These are phyloP conservation scores for Acleris emargana DNA, from an alignment of 2,888 invertebrate genomes.

Conservation along the genomic window DNA sequence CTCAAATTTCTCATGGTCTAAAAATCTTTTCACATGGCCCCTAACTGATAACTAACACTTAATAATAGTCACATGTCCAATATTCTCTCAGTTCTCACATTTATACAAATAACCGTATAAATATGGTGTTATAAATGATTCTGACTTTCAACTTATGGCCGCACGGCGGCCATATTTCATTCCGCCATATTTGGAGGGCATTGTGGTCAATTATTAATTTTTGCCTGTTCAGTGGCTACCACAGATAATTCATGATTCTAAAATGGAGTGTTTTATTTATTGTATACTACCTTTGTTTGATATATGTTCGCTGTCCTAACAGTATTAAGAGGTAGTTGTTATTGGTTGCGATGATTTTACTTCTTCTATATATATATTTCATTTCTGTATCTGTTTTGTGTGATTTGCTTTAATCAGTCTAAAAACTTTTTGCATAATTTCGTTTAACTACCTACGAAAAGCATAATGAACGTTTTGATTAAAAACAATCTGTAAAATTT, in stretches of 20 bases:
- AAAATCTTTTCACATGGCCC: no score
- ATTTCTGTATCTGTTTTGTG: no score
- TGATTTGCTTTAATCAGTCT: no score
- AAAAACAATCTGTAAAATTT: no score
- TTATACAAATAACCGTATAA: slow-evolving; percentile 20
- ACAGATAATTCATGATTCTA: slow-evolving; percentile 17
- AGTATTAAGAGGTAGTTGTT: no score
- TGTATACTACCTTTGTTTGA: slow-evolving; percentile 4
- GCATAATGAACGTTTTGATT: no score
- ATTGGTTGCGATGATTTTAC: no score
- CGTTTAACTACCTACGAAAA: no score
- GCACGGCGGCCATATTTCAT: slow-evolving; percentile 45
- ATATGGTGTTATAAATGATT: slow-evolving; percentile 30
- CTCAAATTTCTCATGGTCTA: no score
- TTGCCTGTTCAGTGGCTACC: slow-evolving; percentile 38
- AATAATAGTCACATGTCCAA: slow-evolving; percentile 10
- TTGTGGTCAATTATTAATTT: slow-evolving; percentile 49
- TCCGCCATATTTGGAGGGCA: slow-evolving; percentile 46
- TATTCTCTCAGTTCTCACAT: not conserved
- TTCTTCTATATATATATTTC: no score
- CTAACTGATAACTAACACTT: slow-evolving; percentile 1
- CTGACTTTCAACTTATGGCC: slow-evolving; percentile 35
- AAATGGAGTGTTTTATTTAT: slow-evolving; percentile 20
- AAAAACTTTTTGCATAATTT: no score
- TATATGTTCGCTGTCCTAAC: not conserved